Conservation (phyloP, 2,888 invertebrate species). For the Scelioninae gen. 1 region DNA sequence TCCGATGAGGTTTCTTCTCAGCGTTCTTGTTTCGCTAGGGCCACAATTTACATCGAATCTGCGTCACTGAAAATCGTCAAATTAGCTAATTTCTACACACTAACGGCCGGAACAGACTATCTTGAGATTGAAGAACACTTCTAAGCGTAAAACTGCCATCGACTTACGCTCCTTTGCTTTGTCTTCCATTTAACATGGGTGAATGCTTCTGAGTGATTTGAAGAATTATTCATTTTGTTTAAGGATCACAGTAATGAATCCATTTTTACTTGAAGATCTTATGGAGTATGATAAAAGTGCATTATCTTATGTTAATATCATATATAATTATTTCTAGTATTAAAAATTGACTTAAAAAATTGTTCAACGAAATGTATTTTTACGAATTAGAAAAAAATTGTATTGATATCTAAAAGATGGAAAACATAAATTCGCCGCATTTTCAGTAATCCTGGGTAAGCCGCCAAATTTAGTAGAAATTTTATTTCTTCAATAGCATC, state of each 20-base stretch:
- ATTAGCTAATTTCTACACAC: slow-evolving; percentile 79
- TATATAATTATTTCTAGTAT: too few relatives aligned
- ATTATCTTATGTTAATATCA: too few relatives aligned
- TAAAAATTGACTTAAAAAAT: too few relatives aligned
- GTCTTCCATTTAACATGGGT: slow-evolving; percentile 33
- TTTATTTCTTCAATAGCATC: too few relatives aligned
- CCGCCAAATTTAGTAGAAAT: too few relatives aligned
- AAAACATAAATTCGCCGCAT: too few relatives aligned
- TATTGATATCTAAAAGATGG: too few relatives aligned
- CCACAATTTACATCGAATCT: slow-evolving; percentile 56
- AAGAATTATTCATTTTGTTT: not conserved
- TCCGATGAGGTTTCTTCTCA: slow-evolving; percentile 48
- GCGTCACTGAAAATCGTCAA: slow-evolving; percentile 73
- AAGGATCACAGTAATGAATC: not conserved
- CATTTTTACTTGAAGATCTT: too few relatives aligned
- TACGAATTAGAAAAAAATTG: too few relatives aligned
- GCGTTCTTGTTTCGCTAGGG: slow-evolving; percentile 12
- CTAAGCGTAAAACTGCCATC: slow-evolving; percentile 71
- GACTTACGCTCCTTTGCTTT: slow-evolving; percentile 57
- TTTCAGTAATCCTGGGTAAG: too few relatives aligned
- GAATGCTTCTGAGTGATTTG: slow-evolving; percentile 3
- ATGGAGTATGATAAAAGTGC: too few relatives aligned
- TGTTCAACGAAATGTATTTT: too few relatives aligned
- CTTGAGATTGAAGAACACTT: slow-evolving; percentile 77
- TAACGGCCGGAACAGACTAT: slow-evolving; percentile 83